Base-by-base conservation (phyloP, 92 coral and sea anemone species). In the Muricea muricata region DNA sequence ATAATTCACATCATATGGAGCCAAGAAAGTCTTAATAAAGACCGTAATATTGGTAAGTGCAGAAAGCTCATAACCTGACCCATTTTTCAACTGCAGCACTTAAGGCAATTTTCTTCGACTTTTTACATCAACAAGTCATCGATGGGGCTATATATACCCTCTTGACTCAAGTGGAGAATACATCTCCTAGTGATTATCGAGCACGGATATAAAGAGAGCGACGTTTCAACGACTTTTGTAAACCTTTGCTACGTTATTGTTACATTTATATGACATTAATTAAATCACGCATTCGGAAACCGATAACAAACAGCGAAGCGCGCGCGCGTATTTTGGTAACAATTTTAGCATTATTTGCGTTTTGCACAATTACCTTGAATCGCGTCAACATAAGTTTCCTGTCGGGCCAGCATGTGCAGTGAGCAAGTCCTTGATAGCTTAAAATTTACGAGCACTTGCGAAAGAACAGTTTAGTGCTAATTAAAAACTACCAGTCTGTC, bases 311-410 rank as follows among this genome's bases (percentile, higher is more conserved):
- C 30, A 57, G 25, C 30, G 31, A 57, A 8, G 7, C 65, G 65
- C 65, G 70, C 70, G 35, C 70, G 70, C 70, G 60, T 52, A 18
- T 52, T 45, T 57, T 57, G 21, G 58, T 15, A 0, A 25, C 12
- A 47, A 47, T 75, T 4, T 74, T 47, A 30, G 21, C 23, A 28
- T 75, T 75, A 21, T 20, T 28, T 32, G 20, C 39, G 25, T 28
- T 28, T 47, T 54, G 65, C 25, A 40, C 25, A 13, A 48, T 75
- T 25, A 39, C 20, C 7, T 71, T 37, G 12, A 57, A n/a, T n/a
- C 41, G 60, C 79, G 80, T 75, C 65, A 75, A 75, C 39, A 47
- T 9, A 75, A 47, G 31, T 50, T 73, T 73, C 79, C 79, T 28
- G 55, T 73, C 33, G 31, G 25, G 4, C n/a, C n/a, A 30, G 79